phyloP scores from a whole-genome alignment of 2,113 vertebrate species.

The Sialia sialis region DNA sequence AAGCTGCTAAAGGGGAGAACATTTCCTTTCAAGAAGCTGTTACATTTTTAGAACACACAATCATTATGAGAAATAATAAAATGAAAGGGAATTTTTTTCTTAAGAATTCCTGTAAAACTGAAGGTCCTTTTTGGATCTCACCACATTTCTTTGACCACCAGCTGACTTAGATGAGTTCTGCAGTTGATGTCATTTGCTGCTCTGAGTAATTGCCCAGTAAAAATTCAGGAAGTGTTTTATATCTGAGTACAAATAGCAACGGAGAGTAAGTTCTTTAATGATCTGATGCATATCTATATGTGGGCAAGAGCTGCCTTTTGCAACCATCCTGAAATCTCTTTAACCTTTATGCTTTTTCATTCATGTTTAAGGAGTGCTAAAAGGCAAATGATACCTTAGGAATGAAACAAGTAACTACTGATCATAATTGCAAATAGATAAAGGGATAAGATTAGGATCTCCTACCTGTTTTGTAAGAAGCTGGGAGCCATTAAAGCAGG shows the following conservation, averaged over 20 bases:
- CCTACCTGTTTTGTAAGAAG: background rate
- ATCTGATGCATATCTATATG: background rate
- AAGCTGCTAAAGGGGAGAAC: constrained; percentile 1
- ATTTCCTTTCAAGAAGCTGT: constrained; percentile 4
- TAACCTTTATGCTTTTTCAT: background rate
- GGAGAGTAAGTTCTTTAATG: background rate
- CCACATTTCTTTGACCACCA: background rate
- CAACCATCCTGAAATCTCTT: background rate
- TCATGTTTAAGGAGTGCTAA: background rate
- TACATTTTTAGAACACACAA: background rate
- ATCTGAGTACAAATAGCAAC: background rate
- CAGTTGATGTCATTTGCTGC: background rate
- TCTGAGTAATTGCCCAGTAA: background rate
- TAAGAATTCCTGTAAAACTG: background rate
- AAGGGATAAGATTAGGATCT: background rate
- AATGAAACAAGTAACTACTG: background rate
- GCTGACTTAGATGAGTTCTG: background rate
- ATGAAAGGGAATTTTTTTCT: background rate
- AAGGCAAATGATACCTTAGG: background rate
- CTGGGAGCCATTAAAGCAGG: background rate
- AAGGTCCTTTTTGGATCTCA: background rate
- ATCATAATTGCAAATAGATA: background rate
- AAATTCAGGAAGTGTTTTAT: background rate
- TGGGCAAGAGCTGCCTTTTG: background rate
- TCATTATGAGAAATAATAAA: background rate